phyloP scores from a whole-genome alignment of 2,888 invertebrate genomes.

The Sesia bembeciformis region DNA sequence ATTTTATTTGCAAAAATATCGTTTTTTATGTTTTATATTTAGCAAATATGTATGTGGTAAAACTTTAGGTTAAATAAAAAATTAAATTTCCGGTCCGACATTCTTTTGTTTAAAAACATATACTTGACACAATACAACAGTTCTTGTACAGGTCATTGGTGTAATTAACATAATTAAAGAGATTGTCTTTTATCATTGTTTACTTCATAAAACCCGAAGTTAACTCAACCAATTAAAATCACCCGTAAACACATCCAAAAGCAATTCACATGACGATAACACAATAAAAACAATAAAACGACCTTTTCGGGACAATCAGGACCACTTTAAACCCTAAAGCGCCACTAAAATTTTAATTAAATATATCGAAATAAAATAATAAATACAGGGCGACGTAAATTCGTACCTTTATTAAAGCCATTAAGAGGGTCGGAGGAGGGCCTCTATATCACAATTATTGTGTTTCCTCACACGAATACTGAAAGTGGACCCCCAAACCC shows the following conservation, averaged over 20 bases:
- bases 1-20: too few relatives aligned
- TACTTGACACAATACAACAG: too few relatives aligned
- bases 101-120: too few relatives aligned
- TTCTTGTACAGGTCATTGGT: too few relatives aligned
- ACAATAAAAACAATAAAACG: not conserved
- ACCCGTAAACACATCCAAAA: not conserved
- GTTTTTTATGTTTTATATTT: too few relatives aligned
- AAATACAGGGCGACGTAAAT: conserved; percentile 57
- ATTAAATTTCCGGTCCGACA: too few relatives aligned
- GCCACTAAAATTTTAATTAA: conserved; percentile 67
- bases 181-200: too few relatives aligned
- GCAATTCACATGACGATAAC: conserved; percentile 6
- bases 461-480: conserved; percentile 49
- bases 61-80: too few relatives aligned
- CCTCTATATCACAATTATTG: conserved; percentile 57
- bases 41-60: too few relatives aligned
- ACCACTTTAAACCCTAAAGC: conserved; percentile 6
- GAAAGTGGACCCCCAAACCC: conserved; percentile 16
- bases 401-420: conserved; percentile 71
- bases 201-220: not conserved
- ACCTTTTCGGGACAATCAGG: not conserved
- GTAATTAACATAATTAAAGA: too few relatives aligned
- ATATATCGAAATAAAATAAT: conserved; percentile 69
- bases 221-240: not conserved
- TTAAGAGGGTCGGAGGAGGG: conserved; percentile 46